Percentiles rank a stretch among this genome's conserved stretches.
Evolutionary conservation across 1,140 invertebrate genomes (phyloP).

Genomic region (Oryctes rhinoceros): DNA sequence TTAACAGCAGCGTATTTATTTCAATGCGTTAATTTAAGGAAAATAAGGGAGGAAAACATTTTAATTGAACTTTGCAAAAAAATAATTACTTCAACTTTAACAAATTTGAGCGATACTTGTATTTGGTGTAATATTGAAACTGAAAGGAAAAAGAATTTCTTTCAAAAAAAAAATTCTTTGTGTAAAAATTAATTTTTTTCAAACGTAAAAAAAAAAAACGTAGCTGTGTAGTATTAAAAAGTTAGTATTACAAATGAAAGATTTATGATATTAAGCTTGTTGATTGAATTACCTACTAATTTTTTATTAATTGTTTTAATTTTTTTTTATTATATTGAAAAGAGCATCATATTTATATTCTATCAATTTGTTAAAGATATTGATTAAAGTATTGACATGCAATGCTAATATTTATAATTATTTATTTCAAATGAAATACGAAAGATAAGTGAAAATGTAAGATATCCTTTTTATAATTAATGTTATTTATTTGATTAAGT

Average conservation of each 20-base stretch:
- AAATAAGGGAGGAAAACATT: too few species aligned
- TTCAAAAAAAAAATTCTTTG: conserved; percentile 6
- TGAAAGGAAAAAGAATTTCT: too few species aligned
- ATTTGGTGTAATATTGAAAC: too few species aligned
- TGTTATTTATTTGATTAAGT: neutral
- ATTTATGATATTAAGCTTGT: neutral
- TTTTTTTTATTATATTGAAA: neutral
- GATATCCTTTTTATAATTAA: neutral
- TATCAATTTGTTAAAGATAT: neutral
- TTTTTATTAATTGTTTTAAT: neutral
- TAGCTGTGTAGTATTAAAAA: conserved; percentile 6
- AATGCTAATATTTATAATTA: neutral
- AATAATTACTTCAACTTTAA: neutral
- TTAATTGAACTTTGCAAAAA: neutral
- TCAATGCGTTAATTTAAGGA: too few species aligned
- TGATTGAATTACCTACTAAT: neutral
- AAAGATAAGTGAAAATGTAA: neutral
- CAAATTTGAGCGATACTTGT: too few species aligned
- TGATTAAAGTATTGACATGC: neutral
- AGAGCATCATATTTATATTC: neutral
- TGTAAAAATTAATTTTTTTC: neutral
- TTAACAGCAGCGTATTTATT: too few species aligned
- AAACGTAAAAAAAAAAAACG: neutral
- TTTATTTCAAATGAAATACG: neutral
- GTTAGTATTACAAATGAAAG: conserved; percentile 3